Evolutionary conservation across 2,888 invertebrate species (phyloP), one percentile per base, ranked within the genome.

Genomic region (Brenthis hecate): DNA sequence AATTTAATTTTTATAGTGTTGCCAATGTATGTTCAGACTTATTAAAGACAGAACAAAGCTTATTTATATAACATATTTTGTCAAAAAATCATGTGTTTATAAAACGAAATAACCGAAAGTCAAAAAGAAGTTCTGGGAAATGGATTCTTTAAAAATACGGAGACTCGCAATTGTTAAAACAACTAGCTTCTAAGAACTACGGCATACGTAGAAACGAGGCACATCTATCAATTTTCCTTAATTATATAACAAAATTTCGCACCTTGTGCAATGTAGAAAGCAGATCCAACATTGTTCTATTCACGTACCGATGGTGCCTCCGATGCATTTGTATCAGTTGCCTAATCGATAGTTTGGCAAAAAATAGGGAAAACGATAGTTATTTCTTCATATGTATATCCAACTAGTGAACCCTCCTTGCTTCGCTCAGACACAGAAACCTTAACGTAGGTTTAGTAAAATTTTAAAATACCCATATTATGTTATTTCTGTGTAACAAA

Each of bases 311-410:
- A 71, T 65, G 67, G 50, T 19, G 13, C 61, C 13, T 51, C 16
- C 16, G 62, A 68, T 71, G 56, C 70, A 68, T 71, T 51, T 62
- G 48, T 65, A 71, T 71, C 65, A 71, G 70, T 67, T 61, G 51
- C 50, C 62, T 58, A 65, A 65, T 65, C 55, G 23, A n/a, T 54
- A 32, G n/a, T 43, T 43, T 43, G 36, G 36, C 36, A 11, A 54
- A 58, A 58, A 60, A 28, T 1, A 32, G 14, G 23, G n/a, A 56
- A 51, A 19, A 32, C 50, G 6, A 13, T n/a, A 14, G 28, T 4
- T 28, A 28, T 28, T 28, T 28, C 28, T 28, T 28, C 28, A 28
- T 28, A n/a, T n/a, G n/a, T n/a, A 28, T 28, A 28, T 28, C 5
- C 28, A 4, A 28, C 28, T 4, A 28, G 28, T 28, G 28, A 28